Conservation (phyloP, 2,113 vertebrate species). For the Zingel zingel region DNA sequence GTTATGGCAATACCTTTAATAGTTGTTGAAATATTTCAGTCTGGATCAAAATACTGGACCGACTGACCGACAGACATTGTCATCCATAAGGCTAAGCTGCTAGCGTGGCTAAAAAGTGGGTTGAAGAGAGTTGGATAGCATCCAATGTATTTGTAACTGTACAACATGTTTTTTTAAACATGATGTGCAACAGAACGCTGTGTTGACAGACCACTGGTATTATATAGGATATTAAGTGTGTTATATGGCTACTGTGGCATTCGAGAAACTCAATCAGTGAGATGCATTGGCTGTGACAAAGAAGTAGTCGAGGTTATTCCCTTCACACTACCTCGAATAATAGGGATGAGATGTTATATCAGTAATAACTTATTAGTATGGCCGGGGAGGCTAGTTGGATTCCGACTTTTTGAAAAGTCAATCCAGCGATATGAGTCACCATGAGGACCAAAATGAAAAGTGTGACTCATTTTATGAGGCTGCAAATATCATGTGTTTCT, state of each 20-base stretch:
- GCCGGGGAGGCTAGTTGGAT: conserved; percentile 3
- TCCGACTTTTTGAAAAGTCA: conserved; percentile 12
- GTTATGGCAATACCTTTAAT: not conserved
- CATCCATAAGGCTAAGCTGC: not conserved
- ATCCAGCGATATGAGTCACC: conserved; percentile 47
- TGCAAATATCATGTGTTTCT: conserved; percentile 37
- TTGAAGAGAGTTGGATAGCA: not conserved
- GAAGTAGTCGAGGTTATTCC: not conserved
- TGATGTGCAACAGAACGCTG: not conserved
- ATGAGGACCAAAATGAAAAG: conserved; percentile 24
- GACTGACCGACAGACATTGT: not conserved
- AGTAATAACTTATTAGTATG: conserved; percentile 34
- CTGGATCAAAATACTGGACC: not conserved
- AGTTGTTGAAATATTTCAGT: not conserved
- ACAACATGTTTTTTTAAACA: not conserved
- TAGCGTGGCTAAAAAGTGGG: too few relatives aligned
- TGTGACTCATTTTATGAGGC: conserved; percentile 60
- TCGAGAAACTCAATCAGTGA: not conserved
- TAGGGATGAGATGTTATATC: conserved; percentile 2
- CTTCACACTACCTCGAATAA: not conserved
- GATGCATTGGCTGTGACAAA: not conserved
- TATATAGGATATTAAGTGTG: not conserved
- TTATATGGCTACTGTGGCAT: not conserved
- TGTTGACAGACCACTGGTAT: not conserved
- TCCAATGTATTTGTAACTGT: too few relatives aligned